Percentiles rank a stretch among this genome's conserved stretches.
Evolutionary conservation across 2,888 invertebrate genomes (phyloP).

Genomic region (Chloroclysta siterata): DNA sequence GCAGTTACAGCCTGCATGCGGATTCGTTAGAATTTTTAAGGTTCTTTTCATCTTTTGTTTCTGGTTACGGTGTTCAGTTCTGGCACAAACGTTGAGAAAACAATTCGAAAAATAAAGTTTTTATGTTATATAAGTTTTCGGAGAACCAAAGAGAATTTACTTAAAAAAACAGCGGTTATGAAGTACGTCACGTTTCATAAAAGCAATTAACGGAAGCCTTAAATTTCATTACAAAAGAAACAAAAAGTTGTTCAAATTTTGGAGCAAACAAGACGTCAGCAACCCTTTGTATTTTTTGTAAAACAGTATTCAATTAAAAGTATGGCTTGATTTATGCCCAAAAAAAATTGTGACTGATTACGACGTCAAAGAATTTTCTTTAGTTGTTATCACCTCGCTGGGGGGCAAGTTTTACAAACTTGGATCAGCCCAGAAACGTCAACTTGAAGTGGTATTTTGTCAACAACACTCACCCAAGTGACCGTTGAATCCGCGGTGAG

Average conservation of each 20-base stretch:
- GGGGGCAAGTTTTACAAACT: conserved; percentile 77
- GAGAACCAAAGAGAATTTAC: too few relatives aligned
- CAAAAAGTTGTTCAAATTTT: conserved; percentile 37
- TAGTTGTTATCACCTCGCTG: conserved; percentile 72
- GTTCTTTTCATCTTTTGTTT: conserved; percentile 23
- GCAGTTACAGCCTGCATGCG: conserved; percentile 59
- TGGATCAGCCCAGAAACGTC: conserved; percentile 37
- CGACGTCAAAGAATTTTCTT: conserved; percentile 65
- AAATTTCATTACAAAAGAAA: conserved; percentile 35
- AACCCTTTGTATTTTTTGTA: conserved; percentile 53
- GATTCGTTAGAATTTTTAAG: conserved; percentile 63
- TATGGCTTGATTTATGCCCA: conserved; percentile 49
- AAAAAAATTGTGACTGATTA: conserved; percentile 69
- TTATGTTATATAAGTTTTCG: too few relatives aligned
- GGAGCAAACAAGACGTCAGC: conserved; percentile 40
- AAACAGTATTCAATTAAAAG: conserved; percentile 54
- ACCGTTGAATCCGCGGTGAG: too few relatives aligned
- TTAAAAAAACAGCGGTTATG: too few relatives aligned
- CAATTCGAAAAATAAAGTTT: too few relatives aligned
- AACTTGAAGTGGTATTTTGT: conserved; percentile 36
- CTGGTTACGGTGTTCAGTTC: conserved; percentile 14
- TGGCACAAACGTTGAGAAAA: background rate
- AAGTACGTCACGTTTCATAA: background rate
- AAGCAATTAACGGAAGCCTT: conserved; percentile 4
- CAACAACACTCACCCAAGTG: too few relatives aligned